Evolutionary conservation across 2,113 vertebrate species (phyloP).

Genomic region (Odocoileus hemionus): DNA sequence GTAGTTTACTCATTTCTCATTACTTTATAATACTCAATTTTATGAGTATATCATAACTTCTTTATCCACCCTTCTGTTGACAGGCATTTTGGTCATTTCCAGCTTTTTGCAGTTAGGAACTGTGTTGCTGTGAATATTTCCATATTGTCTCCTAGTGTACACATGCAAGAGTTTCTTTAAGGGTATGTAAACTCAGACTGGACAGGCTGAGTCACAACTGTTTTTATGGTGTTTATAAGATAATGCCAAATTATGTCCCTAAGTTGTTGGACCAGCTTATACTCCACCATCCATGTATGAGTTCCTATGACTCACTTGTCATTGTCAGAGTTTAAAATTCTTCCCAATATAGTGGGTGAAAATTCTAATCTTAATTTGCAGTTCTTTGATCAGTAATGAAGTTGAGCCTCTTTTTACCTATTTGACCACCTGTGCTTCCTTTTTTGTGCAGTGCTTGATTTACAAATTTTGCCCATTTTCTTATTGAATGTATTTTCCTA

Average conservation of each 20-base stretch:
- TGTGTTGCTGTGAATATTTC: background rate
- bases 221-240: background rate
- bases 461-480: background rate
- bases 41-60: background rate
- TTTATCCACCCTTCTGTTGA: background rate
- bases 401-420: background rate
- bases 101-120: background rate
- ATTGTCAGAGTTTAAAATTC: background rate
- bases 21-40: background rate
- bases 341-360: background rate
- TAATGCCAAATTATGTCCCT: background rate
- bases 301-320: background rate
- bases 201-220: background rate
- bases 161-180: background rate
- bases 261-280: background rate
- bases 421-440: background rate
- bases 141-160: background rate
- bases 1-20: background rate
- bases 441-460: background rate
- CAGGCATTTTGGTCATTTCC: background rate
- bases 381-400: background rate
- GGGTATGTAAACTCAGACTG: background rate
- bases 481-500: background rate
- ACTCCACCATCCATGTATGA: background rate
- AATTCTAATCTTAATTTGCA: background rate